Percentiles rank a stretch among this genome's conserved stretches.
Evolutionary conservation across 1,140 invertebrate genomes (phyloP).

Genomic region (Drosophila murphyi): DNA sequence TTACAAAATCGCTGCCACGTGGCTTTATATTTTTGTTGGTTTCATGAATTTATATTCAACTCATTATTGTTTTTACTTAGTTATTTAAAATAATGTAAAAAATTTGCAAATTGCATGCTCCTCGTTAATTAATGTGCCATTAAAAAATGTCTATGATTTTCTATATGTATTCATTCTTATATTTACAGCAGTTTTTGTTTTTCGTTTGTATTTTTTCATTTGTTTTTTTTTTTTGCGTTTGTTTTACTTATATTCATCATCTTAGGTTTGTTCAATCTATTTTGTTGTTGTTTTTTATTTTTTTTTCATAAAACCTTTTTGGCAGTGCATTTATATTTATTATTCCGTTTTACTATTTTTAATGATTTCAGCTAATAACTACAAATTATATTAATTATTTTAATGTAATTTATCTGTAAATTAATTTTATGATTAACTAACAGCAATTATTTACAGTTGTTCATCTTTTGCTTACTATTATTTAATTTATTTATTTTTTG

Average conservation of each 20-base stretch:
- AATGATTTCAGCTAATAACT: conserved; percentile 67
- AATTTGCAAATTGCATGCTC: conserved; percentile 75
- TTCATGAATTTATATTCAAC: conserved; percentile 47
- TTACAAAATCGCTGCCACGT: conserved; percentile 70
- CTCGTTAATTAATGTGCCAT: conserved; percentile 77
- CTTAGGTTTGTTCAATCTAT: conserved; percentile 43
- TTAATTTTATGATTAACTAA: conserved; percentile 78
- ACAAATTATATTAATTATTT: conserved; percentile 67
- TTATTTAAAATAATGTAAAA: conserved; percentile 80
- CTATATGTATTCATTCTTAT: conserved; percentile 83
- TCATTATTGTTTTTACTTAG: conserved; percentile 62
- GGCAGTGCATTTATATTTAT: conserved; percentile 84
- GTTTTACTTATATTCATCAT: conserved; percentile 33
- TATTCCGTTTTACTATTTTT: conserved; percentile 71
- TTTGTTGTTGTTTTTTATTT: conserved; percentile 58
- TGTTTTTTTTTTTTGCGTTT: conserved; percentile 20
- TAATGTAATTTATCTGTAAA: conserved; percentile 57
- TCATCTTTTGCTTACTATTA: conserved; percentile 27
- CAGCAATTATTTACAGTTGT: conserved; percentile 75
- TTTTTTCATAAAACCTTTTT: conserved; percentile 81
- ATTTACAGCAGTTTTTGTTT: conserved; percentile 77
- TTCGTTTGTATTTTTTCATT: conserved; percentile 27
- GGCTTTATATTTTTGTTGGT: conserved; percentile 34
- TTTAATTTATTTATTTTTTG: conserved; percentile 38
- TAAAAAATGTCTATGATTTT: conserved; percentile 81